Conservation (phyloP, 2,113 vertebrate species). For the Xenopus borealis region DNA sequence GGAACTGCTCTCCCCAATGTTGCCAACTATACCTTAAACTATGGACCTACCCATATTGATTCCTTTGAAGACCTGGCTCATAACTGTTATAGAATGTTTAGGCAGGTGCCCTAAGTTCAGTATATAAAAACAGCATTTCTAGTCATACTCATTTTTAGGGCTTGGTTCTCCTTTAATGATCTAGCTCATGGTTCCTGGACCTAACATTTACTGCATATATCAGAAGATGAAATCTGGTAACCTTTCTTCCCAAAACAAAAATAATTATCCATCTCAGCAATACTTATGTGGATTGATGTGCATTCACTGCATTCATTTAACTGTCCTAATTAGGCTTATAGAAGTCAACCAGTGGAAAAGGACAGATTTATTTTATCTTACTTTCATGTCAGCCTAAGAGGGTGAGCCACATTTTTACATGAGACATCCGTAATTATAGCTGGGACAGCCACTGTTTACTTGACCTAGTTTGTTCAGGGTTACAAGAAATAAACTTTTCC, state of each 20-base stretch:
- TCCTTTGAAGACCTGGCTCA: too few species aligned
- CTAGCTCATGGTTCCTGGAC: too few species aligned
- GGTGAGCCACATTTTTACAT: slow-evolving; percentile 10
- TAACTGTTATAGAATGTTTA: too few species aligned
- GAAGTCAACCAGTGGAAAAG: slow-evolving; percentile 16
- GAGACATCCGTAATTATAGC: slow-evolving; percentile 21
- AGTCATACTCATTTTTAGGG: too few species aligned
- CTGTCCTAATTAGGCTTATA: slow-evolving; percentile 24
- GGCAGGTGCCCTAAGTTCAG: too few species aligned
- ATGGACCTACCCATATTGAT: too few species aligned
- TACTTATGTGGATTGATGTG: not conserved
- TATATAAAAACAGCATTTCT: too few species aligned
- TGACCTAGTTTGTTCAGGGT: slow-evolving; percentile 18
- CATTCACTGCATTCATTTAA: slow-evolving; percentile 7
- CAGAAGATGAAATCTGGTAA: too few species aligned
- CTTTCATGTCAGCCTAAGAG: slow-evolving; percentile 20
- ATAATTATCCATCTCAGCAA: not conserved
- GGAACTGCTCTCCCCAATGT: too few species aligned
- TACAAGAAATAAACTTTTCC: not conserved
- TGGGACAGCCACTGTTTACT: slow-evolving; percentile 10
- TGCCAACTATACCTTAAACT: too few species aligned
- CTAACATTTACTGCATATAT: too few species aligned
- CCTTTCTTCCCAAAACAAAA: not conserved
- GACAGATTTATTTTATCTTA: slow-evolving; percentile 23
- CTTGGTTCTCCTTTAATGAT: too few species aligned